These are phyloP conservation scores for Scylla paramamosain DNA, from an alignment of 1,140 invertebrate species.

Conservation along the genomic window DNA sequence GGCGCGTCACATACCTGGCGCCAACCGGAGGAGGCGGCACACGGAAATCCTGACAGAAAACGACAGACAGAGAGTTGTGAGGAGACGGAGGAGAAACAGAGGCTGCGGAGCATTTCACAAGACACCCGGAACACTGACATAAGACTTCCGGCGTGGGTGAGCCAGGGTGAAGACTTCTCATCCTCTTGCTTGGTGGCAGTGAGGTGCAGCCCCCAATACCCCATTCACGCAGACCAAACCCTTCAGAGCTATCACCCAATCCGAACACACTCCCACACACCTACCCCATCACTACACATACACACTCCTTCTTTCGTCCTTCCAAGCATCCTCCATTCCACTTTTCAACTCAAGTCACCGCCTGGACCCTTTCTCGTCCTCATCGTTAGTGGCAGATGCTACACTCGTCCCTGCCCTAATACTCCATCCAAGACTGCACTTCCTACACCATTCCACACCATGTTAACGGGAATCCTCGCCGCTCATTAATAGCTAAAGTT, in stretches of 20 bases:
- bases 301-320: neutral
- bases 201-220: too few species aligned
- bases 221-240: too few species aligned
- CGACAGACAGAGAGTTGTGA: neutral
- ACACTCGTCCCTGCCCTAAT: neutral
- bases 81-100: neutral
- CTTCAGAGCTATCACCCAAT: too few species aligned
- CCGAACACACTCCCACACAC: too few species aligned
- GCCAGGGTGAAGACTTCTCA: neutral
- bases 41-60: neutral
- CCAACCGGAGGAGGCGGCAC: neutral
- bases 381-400: neutral
- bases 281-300: neutral
- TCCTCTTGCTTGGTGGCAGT: too few species aligned
- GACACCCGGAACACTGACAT: neutral
- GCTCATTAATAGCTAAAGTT: neutral
- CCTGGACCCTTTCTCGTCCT: neutral
- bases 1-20: neutral
- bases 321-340: neutral
- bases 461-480: neutral
- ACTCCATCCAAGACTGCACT: neutral
- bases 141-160: neutral
- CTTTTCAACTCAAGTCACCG: neutral
- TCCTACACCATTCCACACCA: neutral
- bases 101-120: neutral